phyloP scores from a whole-genome alignment of 1,140 invertebrate species.

The Sycophaga agraensis region DNA sequence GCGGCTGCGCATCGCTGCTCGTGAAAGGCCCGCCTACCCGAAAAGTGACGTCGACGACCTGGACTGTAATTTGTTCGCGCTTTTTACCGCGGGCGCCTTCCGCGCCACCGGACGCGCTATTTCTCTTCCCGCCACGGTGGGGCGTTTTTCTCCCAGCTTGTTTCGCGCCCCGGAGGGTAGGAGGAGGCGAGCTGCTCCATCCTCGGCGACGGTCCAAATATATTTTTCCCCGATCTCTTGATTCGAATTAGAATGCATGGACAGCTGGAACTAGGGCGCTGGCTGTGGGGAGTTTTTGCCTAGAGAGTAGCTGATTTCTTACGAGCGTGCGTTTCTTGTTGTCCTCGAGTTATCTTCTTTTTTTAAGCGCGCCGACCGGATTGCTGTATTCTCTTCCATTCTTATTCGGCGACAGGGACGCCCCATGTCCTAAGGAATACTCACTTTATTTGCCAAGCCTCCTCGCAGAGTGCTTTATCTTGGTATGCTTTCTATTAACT shows the following conservation, averaged over 20 bases:
- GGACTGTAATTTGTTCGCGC: slow-evolving; percentile 10
- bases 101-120: neutral
- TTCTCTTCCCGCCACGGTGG: neutral
- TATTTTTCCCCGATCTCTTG: neutral
- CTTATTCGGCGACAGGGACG: too few relatives aligned
- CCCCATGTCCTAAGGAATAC: too few relatives aligned
- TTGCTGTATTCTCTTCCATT: too few relatives aligned
- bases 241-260: slow-evolving; percentile 2
- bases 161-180: too few relatives aligned
- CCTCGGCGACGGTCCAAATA: neutral
- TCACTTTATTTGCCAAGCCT: too few relatives aligned
- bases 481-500: too few relatives aligned
- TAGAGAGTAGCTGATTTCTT: too few relatives aligned
- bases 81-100: slow-evolving; percentile 7
- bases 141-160: neutral
- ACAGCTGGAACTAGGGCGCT: neutral
- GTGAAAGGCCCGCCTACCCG: neutral
- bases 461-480: too few relatives aligned
- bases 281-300: neutral
- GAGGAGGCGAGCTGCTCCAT: too few relatives aligned
- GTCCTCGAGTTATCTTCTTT: too few relatives aligned
- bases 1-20: slow-evolving; percentile 1
- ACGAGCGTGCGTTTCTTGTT: too few relatives aligned
- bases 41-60: slow-evolving; percentile 4
- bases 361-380: too few relatives aligned